Evolutionary conservation across 2,113 vertebrate species (phyloP).

Genomic region (Paraplagusia blochii): DNA sequence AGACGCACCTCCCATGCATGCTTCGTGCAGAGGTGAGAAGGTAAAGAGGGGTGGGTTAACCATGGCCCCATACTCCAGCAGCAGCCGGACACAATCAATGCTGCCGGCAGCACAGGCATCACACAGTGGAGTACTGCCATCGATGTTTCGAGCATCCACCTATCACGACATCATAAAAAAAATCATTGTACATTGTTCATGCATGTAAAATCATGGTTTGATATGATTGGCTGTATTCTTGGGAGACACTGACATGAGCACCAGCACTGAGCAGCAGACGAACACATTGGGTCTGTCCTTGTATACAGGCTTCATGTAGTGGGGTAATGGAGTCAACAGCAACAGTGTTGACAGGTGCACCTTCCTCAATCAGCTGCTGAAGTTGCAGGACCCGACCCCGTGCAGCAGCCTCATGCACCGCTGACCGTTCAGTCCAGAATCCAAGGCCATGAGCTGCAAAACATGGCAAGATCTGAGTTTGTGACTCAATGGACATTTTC

Average conservation of each 20-base stretch:
- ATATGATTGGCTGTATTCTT: background rate
- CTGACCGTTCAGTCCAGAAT: slow-evolving; percentile 88
- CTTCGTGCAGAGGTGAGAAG: slow-evolving; percentile 90
- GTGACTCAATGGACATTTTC: too few relatives aligned
- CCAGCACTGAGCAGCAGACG: slow-evolving; percentile 73
- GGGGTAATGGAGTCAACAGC: slow-evolving; percentile 80
- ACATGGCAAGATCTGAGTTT: too few relatives aligned
- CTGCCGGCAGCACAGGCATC: slow-evolving; percentile 90
- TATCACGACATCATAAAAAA: slow-evolving; percentile 39
- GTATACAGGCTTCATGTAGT: slow-evolving; percentile 75
- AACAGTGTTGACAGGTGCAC: slow-evolving; percentile 87
- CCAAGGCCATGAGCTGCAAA: slow-evolving; percentile 70
- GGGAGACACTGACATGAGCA: slow-evolving; percentile 76
- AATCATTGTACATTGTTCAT: background rate
- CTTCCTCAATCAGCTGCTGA: slow-evolving; percentile 82
- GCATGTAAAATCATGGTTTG: too few relatives aligned
- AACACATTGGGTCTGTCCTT: slow-evolving; percentile 74
- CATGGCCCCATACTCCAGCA: slow-evolving; percentile 86
- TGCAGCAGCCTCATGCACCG: slow-evolving; percentile 86
- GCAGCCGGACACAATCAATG: slow-evolving; percentile 84
- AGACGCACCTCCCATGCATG: slow-evolving; percentile 88
- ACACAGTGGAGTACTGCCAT: slow-evolving; percentile 91
- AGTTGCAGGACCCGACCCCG: slow-evolving; percentile 78
- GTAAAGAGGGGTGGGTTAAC: slow-evolving; percentile 88
- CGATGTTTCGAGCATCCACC: slow-evolving; percentile 93